Evolutionary conservation across 2,113 vertebrate genomes (phyloP).

Genomic region (Phylloscopus whistleri): DNA sequence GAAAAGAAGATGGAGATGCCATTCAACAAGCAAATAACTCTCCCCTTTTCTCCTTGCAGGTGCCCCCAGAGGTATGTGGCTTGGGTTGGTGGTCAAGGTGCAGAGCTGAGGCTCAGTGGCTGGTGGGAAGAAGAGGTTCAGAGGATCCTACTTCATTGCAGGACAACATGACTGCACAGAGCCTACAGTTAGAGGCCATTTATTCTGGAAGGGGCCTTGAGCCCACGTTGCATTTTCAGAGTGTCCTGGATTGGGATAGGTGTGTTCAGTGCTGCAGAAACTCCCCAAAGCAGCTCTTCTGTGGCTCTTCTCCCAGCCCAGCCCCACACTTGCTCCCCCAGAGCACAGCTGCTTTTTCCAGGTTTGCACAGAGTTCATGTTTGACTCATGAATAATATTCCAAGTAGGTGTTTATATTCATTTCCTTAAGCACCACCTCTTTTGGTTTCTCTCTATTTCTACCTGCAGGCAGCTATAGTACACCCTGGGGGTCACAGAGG

Average conservation of each 20-base stretch:
- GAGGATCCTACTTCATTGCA: background rate
- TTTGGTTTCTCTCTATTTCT: background rate
- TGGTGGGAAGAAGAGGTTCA: background rate
- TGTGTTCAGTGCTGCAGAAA: background rate
- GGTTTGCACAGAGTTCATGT: background rate
- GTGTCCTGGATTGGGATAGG: background rate
- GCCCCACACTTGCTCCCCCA: background rate
- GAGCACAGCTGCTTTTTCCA: background rate
- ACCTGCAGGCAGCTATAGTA: background rate
- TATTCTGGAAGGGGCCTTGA: background rate
- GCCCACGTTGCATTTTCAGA: background rate
- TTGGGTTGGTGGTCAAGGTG: background rate
- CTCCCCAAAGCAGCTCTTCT: background rate
- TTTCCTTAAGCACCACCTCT: background rate
- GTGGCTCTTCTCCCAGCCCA: background rate
- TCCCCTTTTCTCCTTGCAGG: slow-evolving; percentile 56
- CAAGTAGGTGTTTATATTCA: background rate
- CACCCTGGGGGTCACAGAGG: background rate
- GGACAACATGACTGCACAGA: background rate
- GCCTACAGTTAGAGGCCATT: background rate
- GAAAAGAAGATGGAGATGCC: background rate
- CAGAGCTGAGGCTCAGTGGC: background rate
- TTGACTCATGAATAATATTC: background rate
- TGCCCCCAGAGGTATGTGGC: slow-evolving; percentile 75
- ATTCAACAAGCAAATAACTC: background rate